A percentile compares a stretch with the other conserved stretches of the same genome.
Conservation (phyloP, 2,888 invertebrate genomes). For the Gastrophysa polygoni region DNA sequence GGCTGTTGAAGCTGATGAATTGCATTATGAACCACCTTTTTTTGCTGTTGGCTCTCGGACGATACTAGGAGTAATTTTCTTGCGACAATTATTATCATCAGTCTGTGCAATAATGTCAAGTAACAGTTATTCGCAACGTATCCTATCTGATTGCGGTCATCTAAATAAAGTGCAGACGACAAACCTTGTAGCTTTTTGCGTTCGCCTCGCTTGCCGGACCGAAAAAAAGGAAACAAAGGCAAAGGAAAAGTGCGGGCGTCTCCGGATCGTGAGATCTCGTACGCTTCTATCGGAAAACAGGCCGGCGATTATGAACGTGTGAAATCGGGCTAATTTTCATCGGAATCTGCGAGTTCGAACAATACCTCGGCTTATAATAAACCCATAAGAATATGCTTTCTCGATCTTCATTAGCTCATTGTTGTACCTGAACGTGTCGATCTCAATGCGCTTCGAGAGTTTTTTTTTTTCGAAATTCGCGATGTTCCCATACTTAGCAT, state of each 20-base stretch:
- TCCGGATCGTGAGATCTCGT: conserved; percentile 22
- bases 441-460: conserved; percentile 1
- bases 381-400: conserved; percentile 14
- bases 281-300: conserved; percentile 22
- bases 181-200: not conserved
- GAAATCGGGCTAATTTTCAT: conserved; percentile 24
- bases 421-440: conserved; percentile 13
- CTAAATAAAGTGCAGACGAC: not conserved
- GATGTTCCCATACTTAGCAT: conserved; percentile 1
- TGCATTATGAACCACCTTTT: too few species aligned
- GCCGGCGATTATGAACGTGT: conserved; percentile 23
- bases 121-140: not conserved
- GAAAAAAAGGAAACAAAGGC: not conserved
- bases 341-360: conserved; percentile 22
- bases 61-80: too few species aligned
- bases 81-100: too few species aligned
- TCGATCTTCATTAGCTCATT: conserved; percentile 11
- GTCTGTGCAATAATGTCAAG: not conserved
- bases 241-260: not conserved
- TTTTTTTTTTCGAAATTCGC: conserved; percentile 6
- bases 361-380: conserved; percentile 6
- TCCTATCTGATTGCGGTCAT: not conserved
- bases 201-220: not conserved
- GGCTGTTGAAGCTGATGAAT: too few species aligned
- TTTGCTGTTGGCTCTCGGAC: too few species aligned